phyloP scores from a whole-genome alignment of 1,140 invertebrate species.

The Diuraphis noxia region DNA sequence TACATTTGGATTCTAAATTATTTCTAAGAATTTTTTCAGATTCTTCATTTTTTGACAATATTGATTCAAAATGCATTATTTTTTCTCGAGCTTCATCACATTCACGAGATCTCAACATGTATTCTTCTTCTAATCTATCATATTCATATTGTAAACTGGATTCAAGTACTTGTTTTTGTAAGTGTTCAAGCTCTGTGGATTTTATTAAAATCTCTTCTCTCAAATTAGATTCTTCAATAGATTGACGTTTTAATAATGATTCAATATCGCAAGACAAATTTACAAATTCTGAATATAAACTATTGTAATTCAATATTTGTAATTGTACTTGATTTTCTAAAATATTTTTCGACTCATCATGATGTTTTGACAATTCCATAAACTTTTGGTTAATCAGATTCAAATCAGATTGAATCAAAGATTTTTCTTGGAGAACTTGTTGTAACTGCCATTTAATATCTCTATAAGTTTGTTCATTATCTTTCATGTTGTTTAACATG shows the following conservation, averaged over 20 bases:
- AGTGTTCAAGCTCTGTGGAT: not conserved
- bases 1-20: slow-evolving; percentile 1
- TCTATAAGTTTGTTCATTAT: not conserved
- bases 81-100: not conserved
- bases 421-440: not conserved
- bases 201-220: slow-evolving; percentile 17
- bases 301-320: slow-evolving; percentile 4
- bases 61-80: not conserved
- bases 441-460: not conserved
- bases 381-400: not conserved
- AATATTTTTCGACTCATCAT: not conserved
- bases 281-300: not conserved
- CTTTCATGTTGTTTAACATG: not conserved
- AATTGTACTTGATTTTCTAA: slow-evolving; percentile 14
- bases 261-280: slow-evolving; percentile 28
- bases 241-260: not conserved
- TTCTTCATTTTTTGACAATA: slow-evolving; percentile 8
- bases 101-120: slow-evolving; percentile 10
- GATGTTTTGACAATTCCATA: slow-evolving; percentile 6
- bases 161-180: slow-evolving; percentile 34
- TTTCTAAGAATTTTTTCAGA: slow-evolving; percentile 1
- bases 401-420: not conserved
- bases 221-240: slow-evolving; percentile 8
- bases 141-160: slow-evolving; percentile 22
- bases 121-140: slow-evolving; percentile 43